Conservation (phyloP, 2,888 invertebrate genomes). For the Dysmachus trigonus region DNA sequence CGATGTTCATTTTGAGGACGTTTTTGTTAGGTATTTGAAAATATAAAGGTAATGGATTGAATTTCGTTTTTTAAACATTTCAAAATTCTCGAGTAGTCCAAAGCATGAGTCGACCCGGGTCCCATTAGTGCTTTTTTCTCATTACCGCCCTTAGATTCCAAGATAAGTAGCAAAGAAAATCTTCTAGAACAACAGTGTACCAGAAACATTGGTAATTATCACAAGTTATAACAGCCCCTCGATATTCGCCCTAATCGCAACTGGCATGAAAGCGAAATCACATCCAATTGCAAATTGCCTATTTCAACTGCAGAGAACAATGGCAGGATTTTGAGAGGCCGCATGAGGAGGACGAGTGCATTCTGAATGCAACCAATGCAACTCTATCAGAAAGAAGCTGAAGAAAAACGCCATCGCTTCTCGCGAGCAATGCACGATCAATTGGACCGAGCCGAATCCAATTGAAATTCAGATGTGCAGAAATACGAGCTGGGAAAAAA, state of each 20-base stretch:
- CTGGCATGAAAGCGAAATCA: not conserved
- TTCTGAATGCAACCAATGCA: not conserved
- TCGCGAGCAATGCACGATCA: conserved; percentile 16
- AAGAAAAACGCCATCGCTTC: not conserved
- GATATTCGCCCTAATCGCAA: not conserved
- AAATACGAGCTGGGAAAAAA: not conserved
- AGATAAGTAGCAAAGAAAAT: not conserved
- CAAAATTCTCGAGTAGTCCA: not conserved
- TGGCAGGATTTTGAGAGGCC: not conserved
- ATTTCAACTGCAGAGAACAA: not conserved
- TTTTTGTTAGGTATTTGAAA: not conserved
- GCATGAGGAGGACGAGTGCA: not conserved
- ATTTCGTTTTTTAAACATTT: not conserved
- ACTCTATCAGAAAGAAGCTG: not conserved
- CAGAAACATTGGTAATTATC: not conserved
- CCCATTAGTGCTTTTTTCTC: not conserved
- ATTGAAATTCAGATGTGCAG: conserved; percentile 7
- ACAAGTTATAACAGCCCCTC: not conserved
- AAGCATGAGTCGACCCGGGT: not conserved
- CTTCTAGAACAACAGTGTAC: not conserved
- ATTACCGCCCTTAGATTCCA: not conserved
- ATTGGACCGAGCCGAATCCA: not conserved
- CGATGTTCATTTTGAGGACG: no score
- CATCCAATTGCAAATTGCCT: not conserved
- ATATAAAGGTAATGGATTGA: not conserved